A percentile compares a stretch with the other conserved stretches of the same genome.
These are phyloP conservation scores for Drosophila tropicalis DNA, from an alignment of 1,140 invertebrate species.

Conservation along the genomic window DNA sequence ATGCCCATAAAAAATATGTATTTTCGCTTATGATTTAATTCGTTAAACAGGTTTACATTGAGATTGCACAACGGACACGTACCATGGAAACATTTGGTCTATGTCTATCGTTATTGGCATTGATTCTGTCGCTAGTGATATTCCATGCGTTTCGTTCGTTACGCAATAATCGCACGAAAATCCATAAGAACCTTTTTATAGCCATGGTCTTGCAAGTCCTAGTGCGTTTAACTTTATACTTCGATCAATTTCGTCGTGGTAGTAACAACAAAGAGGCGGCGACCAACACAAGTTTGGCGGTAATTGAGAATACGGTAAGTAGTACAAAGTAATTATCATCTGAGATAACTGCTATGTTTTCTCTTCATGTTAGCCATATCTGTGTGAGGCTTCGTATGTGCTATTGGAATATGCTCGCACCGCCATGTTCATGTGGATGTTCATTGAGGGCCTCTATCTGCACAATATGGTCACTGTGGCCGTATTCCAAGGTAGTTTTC, in stretches of 20 bases:
- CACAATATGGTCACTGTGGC: slow-evolving; percentile 94
- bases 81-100: slow-evolving; percentile 93
- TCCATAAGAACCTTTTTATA: slow-evolving; percentile 94
- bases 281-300: slow-evolving; percentile 76
- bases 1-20: background rate
- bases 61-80: slow-evolving; percentile 90
- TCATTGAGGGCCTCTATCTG: slow-evolving; percentile 94
- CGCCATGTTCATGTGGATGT: slow-evolving; percentile 98
- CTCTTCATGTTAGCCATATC: slow-evolving; percentile 86
- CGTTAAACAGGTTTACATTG: slow-evolving; percentile 60
- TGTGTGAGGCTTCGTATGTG: slow-evolving; percentile 91
- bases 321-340: slow-evolving; percentile 66
- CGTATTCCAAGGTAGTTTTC: slow-evolving; percentile 90
- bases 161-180: slow-evolving; percentile 92
- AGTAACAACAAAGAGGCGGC: slow-evolving; percentile 48
- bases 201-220: slow-evolving; percentile 93
- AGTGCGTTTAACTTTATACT: slow-evolving; percentile 92
- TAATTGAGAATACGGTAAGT: slow-evolving; percentile 92
- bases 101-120: slow-evolving; percentile 89
- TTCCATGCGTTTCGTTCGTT: slow-evolving; percentile 92
- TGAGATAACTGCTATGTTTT: background rate
- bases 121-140: slow-evolving; percentile 90
- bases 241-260: slow-evolving; percentile 88
- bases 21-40: background rate
- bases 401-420: slow-evolving; percentile 93